Percentiles rank a stretch among this genome's conserved stretches.
Evolutionary conservation across 2,113 vertebrate species (phyloP).

Genomic region (Varanus salvator): DNA sequence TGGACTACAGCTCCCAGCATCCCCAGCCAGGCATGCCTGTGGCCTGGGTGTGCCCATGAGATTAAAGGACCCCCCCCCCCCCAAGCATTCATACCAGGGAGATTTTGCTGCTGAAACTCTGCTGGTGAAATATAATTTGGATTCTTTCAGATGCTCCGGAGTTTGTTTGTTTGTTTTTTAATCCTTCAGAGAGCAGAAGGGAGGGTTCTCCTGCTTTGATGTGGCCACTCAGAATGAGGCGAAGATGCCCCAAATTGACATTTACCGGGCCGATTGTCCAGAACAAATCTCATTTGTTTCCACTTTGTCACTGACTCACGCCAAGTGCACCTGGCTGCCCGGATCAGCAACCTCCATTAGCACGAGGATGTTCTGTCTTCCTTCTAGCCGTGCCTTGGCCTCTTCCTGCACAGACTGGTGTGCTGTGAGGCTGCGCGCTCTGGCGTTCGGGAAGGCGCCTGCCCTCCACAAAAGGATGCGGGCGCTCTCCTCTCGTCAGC

Average conservation of each 20-base stretch:
- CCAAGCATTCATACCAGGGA: not conserved
- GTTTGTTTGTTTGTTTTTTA: not conserved
- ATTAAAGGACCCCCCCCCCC: too few species aligned
- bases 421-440: not conserved
- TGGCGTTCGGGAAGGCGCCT: not conserved
- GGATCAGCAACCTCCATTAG: slow-evolving; percentile 25
- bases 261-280: not conserved
- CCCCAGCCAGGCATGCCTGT: too few species aligned
- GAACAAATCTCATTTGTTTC: slow-evolving; percentile 17
- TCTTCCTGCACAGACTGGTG: not conserved
- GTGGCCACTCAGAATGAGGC: not conserved
- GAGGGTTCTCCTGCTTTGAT: not conserved
- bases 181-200: not conserved
- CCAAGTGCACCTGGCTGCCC: slow-evolving; percentile 10
- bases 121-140: not conserved
- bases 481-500: not conserved
- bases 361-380: not conserved
- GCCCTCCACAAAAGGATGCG: not conserved
- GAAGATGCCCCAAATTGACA: not conserved
- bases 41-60: too few species aligned
- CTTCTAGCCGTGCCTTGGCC: not conserved
- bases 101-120: not conserved
- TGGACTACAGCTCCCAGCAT: too few species aligned
- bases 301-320: not conserved
- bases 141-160: not conserved